Percentiles rank a stretch among this genome's conserved stretches.
Evolutionary conservation across 2,797 vertebrate species (phyloP).

Genomic region (Calcarius lapponicus): DNA sequence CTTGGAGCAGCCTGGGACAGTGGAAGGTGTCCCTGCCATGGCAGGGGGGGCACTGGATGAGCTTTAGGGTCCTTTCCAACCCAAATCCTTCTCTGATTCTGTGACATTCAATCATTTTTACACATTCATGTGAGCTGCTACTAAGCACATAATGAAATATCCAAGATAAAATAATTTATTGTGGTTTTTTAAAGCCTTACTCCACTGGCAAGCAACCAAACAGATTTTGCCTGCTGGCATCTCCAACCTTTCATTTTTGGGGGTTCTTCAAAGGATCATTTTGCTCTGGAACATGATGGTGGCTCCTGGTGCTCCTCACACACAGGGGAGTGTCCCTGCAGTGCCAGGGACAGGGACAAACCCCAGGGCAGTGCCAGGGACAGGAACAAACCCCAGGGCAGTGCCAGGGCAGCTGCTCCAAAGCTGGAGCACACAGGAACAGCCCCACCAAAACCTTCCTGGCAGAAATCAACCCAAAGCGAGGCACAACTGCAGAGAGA

Average conservation of each 20-base stretch:
- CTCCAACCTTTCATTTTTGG: not conserved
- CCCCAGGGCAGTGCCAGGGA: too few relatives aligned
- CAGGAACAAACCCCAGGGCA: too few relatives aligned
- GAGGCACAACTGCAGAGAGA: accelerated
- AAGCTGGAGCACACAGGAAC: not conserved
- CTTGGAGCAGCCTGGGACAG: not conserved
- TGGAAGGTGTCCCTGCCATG: not conserved
- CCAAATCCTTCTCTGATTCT: not conserved
- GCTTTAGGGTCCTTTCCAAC: not conserved
- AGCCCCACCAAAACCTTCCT: not conserved
- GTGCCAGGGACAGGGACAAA: too few relatives aligned
- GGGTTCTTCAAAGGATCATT: not conserved
- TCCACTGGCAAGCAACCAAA: not conserved
- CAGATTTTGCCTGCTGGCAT: not conserved
- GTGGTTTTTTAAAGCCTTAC: accelerated
- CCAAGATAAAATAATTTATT: not conserved
- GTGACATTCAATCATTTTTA: not conserved
- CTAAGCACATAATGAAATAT: not conserved
- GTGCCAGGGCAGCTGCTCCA: not conserved
- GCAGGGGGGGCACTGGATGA: not conserved
- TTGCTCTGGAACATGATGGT: accelerated
- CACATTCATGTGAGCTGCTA: not conserved
- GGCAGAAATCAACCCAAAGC: not conserved
- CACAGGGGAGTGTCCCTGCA: not conserved
- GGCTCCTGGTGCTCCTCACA: not conserved